Evolutionary conservation across 2,797 vertebrate genomes (phyloP).

Genomic region (Melanotaenia nigrans): DNA sequence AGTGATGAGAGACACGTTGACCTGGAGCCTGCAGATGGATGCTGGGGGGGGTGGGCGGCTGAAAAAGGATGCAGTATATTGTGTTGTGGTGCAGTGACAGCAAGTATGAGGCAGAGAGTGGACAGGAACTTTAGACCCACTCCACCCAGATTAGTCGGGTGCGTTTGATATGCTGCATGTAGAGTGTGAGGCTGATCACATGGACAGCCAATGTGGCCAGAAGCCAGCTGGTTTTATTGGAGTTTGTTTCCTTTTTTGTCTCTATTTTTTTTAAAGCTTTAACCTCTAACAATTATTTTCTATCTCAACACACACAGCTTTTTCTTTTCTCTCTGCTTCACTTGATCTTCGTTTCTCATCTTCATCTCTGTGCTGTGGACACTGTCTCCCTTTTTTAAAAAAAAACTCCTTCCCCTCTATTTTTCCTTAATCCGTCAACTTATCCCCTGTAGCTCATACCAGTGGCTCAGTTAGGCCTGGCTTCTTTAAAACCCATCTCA

Average conservation of each 20-base stretch:
- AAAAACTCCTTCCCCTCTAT: conserved; percentile 31
- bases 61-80: no score
- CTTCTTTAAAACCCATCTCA: conserved; percentile 49
- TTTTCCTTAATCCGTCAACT: conserved; percentile 63
- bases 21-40: no score
- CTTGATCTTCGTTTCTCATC: conserved; percentile 61
- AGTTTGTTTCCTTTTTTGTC: conserved; percentile 40
- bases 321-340: conserved; percentile 47
- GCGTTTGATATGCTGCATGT: no score
- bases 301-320: conserved; percentile 60
- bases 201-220: conserved; percentile 29
- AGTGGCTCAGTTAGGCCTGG: conserved; percentile 52
- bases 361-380: conserved; percentile 7
- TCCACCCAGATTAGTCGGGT: no score
- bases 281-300: conserved; percentile 69
- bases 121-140: no score
- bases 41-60: no score
- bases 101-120: no score
- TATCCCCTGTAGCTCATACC: conserved; percentile 67
- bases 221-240: conserved; percentile 68
- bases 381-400: neutral
- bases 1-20: no score
- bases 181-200: no score
- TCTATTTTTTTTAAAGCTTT: conserved; percentile 40
- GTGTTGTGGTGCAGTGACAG: no score